phyloP scores from a whole-genome alignment of 2,888 invertebrate genomes.

The Eupithecia dodoneata region DNA sequence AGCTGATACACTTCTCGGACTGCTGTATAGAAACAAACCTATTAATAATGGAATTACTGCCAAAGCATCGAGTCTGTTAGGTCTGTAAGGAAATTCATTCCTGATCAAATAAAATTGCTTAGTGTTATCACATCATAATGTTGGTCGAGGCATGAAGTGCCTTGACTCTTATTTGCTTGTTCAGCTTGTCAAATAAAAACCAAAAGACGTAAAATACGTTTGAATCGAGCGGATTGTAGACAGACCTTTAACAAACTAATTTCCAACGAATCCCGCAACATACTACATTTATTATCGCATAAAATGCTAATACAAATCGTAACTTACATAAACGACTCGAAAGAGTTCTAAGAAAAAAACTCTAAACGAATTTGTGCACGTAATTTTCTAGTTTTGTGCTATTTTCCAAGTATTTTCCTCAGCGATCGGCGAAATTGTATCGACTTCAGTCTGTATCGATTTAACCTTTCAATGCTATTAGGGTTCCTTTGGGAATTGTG shows the following conservation, averaged over 20 bases:
- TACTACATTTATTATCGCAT: conserved; percentile 14
- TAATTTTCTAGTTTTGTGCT: conserved; percentile 43
- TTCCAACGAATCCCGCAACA: conserved; percentile 10
- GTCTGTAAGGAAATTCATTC: too few relatives aligned
- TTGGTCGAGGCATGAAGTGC: too few relatives aligned
- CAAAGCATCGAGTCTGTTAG: too few relatives aligned
- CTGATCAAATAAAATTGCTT: too few relatives aligned
- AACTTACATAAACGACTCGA: conserved; percentile 23
- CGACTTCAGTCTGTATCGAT: conserved; percentile 65
- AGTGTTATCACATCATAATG: too few relatives aligned
- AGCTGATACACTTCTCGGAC: too few relatives aligned
- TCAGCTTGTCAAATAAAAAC: not conserved
- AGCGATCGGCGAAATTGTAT: conserved; percentile 60
- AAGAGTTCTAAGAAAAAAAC: conserved; percentile 34
- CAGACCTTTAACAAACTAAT: not conserved
- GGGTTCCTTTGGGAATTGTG: conserved; percentile 50
- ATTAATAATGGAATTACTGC: too few relatives aligned
- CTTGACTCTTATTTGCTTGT: not conserved
- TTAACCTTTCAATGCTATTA: conserved; percentile 57
- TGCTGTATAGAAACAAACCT: not conserved
- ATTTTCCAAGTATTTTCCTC: conserved; percentile 51
- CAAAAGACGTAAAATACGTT: not conserved
- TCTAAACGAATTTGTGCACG: conserved; percentile 35
- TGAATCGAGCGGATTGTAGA: not conserved
- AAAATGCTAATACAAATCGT: conserved; percentile 29